Evolutionary conservation across 1,140 invertebrate genomes (phyloP).

Genomic region (Reticulitermes speratus): DNA sequence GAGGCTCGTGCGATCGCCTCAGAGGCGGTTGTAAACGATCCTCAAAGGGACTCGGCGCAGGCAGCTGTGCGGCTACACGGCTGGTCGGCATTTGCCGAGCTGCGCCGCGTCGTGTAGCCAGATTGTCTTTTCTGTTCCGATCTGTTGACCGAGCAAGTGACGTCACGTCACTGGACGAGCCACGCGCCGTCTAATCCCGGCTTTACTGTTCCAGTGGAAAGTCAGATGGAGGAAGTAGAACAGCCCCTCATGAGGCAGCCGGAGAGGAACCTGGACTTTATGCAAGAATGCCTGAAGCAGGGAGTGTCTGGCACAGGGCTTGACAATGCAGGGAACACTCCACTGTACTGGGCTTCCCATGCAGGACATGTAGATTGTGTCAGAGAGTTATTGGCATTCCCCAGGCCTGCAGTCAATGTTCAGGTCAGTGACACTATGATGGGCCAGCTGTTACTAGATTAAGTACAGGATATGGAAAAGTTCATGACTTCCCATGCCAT

Average conservation of each 20-base stretch:
- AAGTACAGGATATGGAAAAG: too few species aligned
- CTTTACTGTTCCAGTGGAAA: slow-evolving; percentile 54
- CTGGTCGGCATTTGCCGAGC: too few species aligned
- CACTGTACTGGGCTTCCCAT: slow-evolving; percentile 68
- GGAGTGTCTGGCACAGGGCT: slow-evolving; percentile 67
- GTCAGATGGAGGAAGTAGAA: slow-evolving; percentile 61
- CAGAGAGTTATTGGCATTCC: slow-evolving; percentile 49
- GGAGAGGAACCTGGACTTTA: slow-evolving; percentile 63
- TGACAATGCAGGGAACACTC: slow-evolving; percentile 67
- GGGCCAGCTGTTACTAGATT: slow-evolving; percentile 23
- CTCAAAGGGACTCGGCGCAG: too few species aligned
- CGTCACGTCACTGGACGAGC: too few species aligned
- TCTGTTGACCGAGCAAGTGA: too few species aligned
- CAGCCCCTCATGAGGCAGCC: slow-evolving; percentile 72
- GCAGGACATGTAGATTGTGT: slow-evolving; percentile 58
- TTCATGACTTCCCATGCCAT: background rate
- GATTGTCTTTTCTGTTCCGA: too few species aligned
- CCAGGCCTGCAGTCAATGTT: slow-evolving; percentile 51
- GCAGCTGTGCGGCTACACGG: too few species aligned
- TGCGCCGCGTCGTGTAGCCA: too few species aligned
- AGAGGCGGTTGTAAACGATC: too few species aligned
- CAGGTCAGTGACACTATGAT: slow-evolving; percentile 42
- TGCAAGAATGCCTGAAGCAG: slow-evolving; percentile 63
- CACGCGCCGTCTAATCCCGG: too few species aligned
- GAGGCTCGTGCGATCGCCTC: too few species aligned